Evolutionary conservation across 2,113 vertebrate genomes (phyloP), one percentile per base, ranked within the genome.

Genomic region (Varanus komodoensis): DNA sequence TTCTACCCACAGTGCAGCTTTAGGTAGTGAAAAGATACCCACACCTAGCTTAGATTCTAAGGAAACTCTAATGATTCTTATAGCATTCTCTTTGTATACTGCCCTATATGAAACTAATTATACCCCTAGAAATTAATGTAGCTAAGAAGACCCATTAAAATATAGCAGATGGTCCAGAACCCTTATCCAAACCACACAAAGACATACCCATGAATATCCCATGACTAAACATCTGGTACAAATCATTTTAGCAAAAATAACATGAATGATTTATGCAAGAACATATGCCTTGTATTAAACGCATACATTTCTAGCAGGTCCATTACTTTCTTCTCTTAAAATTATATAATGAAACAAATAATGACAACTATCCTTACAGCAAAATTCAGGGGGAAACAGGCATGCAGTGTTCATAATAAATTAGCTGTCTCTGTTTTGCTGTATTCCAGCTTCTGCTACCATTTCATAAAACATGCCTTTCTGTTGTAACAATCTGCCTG

Each of bases 391-490:
- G 82, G 3, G 81, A 84, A 44, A 81, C 68, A 27, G 23, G 23
- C 7, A 34, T n/a, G 89, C 73, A 68, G 44, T 73, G 4, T 0
- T 69, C 84, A 87, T 92, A 29, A 84, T 71, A 84, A 17, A 6
- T 32, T 74, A 84, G 11, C 21, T 84, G 84, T 78, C 73, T 4
- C 50, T 84, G 34, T 89, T 11, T 86, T 91, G 29, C 23, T 34
- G 94, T 92, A 94, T 90, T 69, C 93, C 93, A 81, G 91, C 89
- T 82, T 96, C 95, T 89, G 84, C 90, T 90, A 90, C 85, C 93
- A 96, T 97, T 92, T 95, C 84, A 87, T 94, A 97, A 94, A 97
- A 97, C 74, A 93, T 71, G 77, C 93, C 93, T 92, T 94, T 95
- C 91, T 3, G 27, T 79, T 90, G 52, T 92, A 97, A 92, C 86